phyloP scores from a whole-genome alignment of 2,888 invertebrate species.

The Catonia carolina region DNA sequence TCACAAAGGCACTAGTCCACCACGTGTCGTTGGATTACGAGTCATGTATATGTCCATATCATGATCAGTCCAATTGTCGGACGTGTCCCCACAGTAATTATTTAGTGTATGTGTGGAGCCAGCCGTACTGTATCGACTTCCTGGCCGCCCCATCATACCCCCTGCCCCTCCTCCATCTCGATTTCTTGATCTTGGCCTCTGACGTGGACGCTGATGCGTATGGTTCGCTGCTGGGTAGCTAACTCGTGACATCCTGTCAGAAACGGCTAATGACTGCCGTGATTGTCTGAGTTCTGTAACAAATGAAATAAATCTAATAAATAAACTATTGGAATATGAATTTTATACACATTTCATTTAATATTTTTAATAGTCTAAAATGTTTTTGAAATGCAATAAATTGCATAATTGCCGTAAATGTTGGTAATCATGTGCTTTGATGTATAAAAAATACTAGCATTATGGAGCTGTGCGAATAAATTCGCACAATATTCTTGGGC shows the following conservation, averaged over 20 bases:
- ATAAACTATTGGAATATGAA: too few species aligned
- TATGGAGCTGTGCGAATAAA: too few species aligned
- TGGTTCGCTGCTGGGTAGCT: constrained; percentile 58
- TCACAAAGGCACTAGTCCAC: constrained; percentile 35
- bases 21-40: constrained; percentile 75
- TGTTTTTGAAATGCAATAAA: too few species aligned
- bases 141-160: constrained; percentile 50
- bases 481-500: too few species aligned
- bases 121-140: constrained; percentile 69
- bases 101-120: constrained; percentile 76
- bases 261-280: constrained; percentile 74
- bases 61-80: constrained; percentile 88
- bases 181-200: constrained; percentile 70
- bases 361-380: not conserved
- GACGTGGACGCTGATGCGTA: constrained; percentile 52
- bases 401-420: too few species aligned
- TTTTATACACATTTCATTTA: not conserved
- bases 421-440: too few species aligned
- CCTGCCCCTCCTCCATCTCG: constrained; percentile 46
- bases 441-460: too few species aligned
- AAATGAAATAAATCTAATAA: too few species aligned
- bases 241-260: constrained; percentile 71
- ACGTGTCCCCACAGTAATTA: constrained; percentile 79
- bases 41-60: constrained; percentile 95
- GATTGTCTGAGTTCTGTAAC: constrained; percentile 71